Evolutionary conservation across 2,888 invertebrate species (phyloP).

Genomic region (Lissonota sp.): DNA sequence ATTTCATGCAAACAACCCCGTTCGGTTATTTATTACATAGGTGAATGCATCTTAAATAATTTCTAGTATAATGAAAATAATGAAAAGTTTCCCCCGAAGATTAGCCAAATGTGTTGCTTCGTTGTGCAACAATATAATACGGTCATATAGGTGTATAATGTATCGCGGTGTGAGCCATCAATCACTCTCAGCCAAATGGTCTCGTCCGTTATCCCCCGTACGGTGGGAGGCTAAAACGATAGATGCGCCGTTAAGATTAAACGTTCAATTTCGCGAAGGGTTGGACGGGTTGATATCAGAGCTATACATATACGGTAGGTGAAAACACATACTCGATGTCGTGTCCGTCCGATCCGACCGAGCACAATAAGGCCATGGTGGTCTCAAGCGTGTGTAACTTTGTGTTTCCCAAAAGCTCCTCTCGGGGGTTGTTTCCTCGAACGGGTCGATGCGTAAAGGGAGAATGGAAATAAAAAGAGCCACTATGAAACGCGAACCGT

Average conservation of each 20-base stretch:
- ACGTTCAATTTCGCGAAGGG: conserved; percentile 71
- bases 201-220: conserved; percentile 61
- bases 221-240: conserved; percentile 69
- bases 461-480: conserved; percentile 12
- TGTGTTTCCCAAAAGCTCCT: conserved; percentile 3
- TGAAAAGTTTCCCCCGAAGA: too few species aligned
- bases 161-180: conserved; percentile 62
- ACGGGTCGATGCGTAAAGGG: background rate
- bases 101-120: too few species aligned
- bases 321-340: conserved; percentile 17
- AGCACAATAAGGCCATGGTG: conserved; percentile 5
- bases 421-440: conserved; percentile 14
- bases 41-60: too few species aligned
- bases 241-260: conserved; percentile 75
- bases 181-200: conserved; percentile 69
- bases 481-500: conserved; percentile 10
- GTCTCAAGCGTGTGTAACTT: conserved; percentile 6
- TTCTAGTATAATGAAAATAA: too few species aligned
- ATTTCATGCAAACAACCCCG: background rate
- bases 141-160: conserved; percentile 6
- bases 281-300: conserved; percentile 37
- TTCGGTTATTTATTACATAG: too few species aligned
- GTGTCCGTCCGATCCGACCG: background rate
- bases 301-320: background rate
- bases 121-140: background rate